Conservation (phyloP, 2,888 invertebrate genomes). For the Oscheius sp. region DNA sequence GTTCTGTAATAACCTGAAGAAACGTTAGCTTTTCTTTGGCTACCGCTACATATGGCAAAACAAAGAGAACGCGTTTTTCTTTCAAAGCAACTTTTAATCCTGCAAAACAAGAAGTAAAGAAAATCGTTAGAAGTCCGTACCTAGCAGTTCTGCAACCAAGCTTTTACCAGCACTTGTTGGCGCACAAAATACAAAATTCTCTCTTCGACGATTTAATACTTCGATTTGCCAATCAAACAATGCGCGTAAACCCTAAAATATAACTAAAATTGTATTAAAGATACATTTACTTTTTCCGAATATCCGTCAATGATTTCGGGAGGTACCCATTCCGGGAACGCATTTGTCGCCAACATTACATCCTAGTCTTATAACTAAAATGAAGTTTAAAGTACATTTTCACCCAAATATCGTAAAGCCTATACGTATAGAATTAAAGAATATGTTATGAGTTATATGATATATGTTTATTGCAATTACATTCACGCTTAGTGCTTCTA, state of each 20-base stretch:
- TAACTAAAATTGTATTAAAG: background rate
- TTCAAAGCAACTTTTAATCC: conserved; percentile 38
- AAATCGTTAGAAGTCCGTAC: conserved; percentile 12
- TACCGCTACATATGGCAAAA: conserved; percentile 94
- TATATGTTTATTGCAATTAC: no score
- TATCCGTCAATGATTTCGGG: conserved; percentile 39
- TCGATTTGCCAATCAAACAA: conserved; percentile 51
- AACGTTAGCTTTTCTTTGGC: conserved; percentile 94
- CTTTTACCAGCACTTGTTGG: conserved; percentile 98
- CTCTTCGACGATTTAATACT: background rate
- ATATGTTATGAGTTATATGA: background rate
- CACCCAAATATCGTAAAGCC: background rate
- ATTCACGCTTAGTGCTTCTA: no score
- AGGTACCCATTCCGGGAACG: conserved; percentile 48
- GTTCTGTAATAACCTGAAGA: conserved; percentile 81
- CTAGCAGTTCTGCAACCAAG: conserved; percentile 89
- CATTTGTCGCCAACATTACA: background rate
- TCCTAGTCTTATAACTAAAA: background rate
- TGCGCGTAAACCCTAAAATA: conserved; percentile 37
- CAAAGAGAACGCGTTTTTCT: conserved; percentile 87
- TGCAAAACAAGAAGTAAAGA: conserved; percentile 9
- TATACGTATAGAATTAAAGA: background rate
- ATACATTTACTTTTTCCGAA: conserved; percentile 39
- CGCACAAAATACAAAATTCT: conserved; percentile 91
- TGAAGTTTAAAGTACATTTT: background rate